phyloP scores from a whole-genome alignment of 2,797 vertebrate genomes.

The Muscicapa striata region DNA sequence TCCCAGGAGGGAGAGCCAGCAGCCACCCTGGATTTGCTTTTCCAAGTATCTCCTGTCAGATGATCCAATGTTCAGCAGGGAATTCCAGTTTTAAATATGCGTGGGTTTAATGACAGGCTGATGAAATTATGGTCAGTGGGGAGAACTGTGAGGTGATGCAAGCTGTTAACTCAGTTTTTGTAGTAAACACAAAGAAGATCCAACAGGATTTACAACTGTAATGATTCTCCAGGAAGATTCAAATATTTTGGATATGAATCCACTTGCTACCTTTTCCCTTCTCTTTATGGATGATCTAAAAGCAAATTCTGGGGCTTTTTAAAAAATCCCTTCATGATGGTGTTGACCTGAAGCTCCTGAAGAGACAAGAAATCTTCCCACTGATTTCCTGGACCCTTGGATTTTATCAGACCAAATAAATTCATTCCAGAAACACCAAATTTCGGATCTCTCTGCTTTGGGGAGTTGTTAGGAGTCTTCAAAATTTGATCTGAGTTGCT shows the following conservation, averaged over 20 bases:
- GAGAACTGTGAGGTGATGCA: neutral
- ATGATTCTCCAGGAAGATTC: neutral
- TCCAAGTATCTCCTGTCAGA: too few species aligned
- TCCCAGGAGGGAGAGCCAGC: neutral
- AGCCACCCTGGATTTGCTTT: neutral
- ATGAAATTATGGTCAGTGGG: neutral
- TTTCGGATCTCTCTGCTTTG: neutral
- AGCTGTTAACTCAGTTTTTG: neutral
- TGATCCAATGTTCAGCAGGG: neutral
- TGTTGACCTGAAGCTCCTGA: neutral
- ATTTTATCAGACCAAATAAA: neutral
- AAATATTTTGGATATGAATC: neutral
- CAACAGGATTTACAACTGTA: neutral
- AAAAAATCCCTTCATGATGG: neutral
- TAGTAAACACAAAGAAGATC: neutral
- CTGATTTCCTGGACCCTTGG: neutral
- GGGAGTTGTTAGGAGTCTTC: neutral
- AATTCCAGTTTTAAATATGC: neutral
- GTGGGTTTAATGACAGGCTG: neutral
- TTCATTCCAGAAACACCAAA: neutral
- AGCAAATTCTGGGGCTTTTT: neutral
- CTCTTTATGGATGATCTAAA: neutral
- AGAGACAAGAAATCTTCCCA: neutral
- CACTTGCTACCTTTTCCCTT: neutral
- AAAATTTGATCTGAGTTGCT: neutral